phyloP scores from a whole-genome alignment of 2,113 vertebrate species.

The Cichladusa arquata region DNA sequence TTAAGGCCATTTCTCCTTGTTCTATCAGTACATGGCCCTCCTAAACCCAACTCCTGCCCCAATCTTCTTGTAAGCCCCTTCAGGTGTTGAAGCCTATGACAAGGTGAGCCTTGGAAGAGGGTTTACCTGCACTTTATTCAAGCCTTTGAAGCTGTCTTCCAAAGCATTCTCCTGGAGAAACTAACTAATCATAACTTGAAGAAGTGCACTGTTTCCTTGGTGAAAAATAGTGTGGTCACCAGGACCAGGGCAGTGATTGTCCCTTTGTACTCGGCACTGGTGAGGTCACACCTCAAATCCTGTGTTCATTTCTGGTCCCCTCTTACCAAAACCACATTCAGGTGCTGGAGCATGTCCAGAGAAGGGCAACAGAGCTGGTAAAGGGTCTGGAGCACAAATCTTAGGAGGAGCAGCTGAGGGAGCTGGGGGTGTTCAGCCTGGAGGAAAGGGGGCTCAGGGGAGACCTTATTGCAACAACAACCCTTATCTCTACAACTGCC shows the following conservation, averaged over 20 bases:
- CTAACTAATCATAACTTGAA: background rate
- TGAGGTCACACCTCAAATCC: background rate
- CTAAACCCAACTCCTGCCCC: background rate
- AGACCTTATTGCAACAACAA: background rate
- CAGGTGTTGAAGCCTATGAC: background rate
- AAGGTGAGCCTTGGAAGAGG: background rate
- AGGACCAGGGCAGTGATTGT: background rate
- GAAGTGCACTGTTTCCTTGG: background rate
- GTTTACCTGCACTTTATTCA: background rate
- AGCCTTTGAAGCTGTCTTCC: background rate
- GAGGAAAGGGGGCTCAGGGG: background rate
- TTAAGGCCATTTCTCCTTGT: background rate
- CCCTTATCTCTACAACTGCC: background rate
- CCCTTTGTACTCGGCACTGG: accelerated
- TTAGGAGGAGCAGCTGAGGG: background rate
- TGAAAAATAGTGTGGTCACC: background rate
- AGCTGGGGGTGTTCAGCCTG: background rate
- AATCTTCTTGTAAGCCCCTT: background rate
- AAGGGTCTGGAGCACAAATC: background rate
- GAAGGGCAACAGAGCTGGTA: accelerated
- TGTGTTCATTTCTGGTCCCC: background rate
- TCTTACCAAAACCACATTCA: too few relatives aligned
- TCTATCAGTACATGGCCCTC: too few relatives aligned
- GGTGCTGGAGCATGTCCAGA: background rate
- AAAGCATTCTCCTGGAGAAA: background rate